These are phyloP conservation scores for Margaritifera margaritifera DNA, from an alignment of 2,888 invertebrate genomes.

Conservation along the genomic window DNA sequence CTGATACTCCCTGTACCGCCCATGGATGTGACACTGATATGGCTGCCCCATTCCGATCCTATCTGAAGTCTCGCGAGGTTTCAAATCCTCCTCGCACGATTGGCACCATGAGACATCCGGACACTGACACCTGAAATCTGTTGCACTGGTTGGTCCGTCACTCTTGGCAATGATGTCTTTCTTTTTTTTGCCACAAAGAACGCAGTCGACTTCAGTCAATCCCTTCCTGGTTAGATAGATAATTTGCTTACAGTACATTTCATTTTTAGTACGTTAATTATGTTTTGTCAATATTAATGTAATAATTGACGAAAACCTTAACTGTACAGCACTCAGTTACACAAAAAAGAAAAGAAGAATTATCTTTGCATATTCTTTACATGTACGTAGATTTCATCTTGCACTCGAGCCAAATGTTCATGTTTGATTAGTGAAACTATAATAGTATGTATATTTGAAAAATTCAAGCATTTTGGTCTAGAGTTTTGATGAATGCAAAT, in stretches of 20 bases:
- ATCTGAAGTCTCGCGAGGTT: slow-evolving; percentile 12
- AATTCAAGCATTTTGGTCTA: too few species aligned
- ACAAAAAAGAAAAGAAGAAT: too few species aligned
- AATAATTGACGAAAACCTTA: too few species aligned
- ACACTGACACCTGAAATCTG: slow-evolving; percentile 53
- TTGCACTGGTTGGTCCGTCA: slow-evolving; percentile 27
- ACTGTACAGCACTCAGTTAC: too few species aligned
- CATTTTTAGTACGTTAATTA: background rate
- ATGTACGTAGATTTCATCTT: too few species aligned
- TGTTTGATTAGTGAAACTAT: too few species aligned
- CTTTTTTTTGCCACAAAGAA: slow-evolving; percentile 58
- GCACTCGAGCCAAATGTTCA: too few species aligned
- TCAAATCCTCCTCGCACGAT: slow-evolving; percentile 59
- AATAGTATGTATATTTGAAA: too few species aligned
- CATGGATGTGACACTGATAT: slow-evolving; percentile 64
- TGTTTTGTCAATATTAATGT: background rate
- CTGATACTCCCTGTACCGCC: slow-evolving; percentile 62
- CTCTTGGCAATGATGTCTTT: slow-evolving; percentile 46
- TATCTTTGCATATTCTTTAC: too few species aligned
- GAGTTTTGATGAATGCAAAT: too few species aligned
- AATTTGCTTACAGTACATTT: background rate
- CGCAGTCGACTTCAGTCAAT: slow-evolving; percentile 56
- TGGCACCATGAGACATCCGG: slow-evolving; percentile 59
- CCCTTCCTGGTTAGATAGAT: slow-evolving; percentile 42
- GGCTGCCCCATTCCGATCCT: slow-evolving; percentile 6